A percentile compares a stretch with the other conserved stretches of the same genome.
phyloP scores from a whole-genome alignment of 2,888 invertebrate species.

The Callyntrura sp. region DNA sequence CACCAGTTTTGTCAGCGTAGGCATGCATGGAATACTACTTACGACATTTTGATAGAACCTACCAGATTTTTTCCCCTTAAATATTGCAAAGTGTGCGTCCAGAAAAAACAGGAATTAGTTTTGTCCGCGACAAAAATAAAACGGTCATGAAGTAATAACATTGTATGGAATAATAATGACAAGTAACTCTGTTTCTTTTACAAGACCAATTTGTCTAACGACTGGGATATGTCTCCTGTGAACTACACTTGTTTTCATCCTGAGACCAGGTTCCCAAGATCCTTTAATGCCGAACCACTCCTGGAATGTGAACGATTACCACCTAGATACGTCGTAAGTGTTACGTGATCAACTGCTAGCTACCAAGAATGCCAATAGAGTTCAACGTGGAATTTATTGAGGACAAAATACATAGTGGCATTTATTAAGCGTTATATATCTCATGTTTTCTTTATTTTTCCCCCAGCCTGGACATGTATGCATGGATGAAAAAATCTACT shows the following conservation, averaged over 20 bases:
- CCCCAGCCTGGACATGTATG: slow-evolving; percentile 89
- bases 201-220: slow-evolving; percentile 86
- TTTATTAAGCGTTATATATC: not conserved
- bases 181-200: not conserved
- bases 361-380: too few species aligned
- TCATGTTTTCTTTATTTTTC: slow-evolving; percentile 83
- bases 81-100: not conserved
- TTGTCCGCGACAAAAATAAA: too few species aligned
- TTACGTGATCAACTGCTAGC: not conserved
- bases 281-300: slow-evolving; percentile 86
- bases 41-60: not conserved
- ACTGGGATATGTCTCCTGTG: slow-evolving; percentile 88
- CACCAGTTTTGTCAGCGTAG: not conserved
- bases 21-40: not conserved
- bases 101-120: not conserved
- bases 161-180: too few species aligned
- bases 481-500: slow-evolving; percentile 89
- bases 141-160: too few species aligned
- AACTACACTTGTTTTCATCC: slow-evolving; percentile 89
- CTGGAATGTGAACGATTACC: slow-evolving; percentile 88
- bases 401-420: not conserved
- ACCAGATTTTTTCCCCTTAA: not conserved
- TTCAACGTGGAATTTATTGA: not conserved
- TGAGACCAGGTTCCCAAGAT: slow-evolving; percentile 86
- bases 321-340: slow-evolving; percentile 87